These are phyloP conservation scores for Cinclus cinclus DNA, from an alignment of 2,113 vertebrate genomes.

Conservation along the genomic window DNA sequence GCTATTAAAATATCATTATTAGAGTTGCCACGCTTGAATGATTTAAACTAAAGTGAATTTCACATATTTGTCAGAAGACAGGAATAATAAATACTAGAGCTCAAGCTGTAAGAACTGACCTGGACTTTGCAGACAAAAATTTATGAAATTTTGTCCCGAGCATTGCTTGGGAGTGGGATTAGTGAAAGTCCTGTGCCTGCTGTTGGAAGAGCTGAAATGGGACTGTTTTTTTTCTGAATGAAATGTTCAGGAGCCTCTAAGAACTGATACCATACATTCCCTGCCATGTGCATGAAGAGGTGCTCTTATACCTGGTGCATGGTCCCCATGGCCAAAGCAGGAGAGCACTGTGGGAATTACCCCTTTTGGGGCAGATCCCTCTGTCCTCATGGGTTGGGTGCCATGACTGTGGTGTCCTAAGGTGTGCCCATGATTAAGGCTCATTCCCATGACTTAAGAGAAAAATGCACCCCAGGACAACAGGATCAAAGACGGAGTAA, in stretches of 20 bases:
- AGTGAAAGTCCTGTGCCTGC: not conserved
- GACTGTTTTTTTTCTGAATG: not conserved
- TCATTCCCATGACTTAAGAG: not conserved
- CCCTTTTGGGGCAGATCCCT: not conserved
- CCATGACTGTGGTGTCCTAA: accelerated
- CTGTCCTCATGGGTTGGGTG: not conserved
- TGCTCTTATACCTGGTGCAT: not conserved
- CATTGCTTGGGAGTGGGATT: not conserved
- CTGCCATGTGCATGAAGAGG: accelerated
- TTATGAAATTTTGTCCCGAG: not conserved
- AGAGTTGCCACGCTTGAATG: conserved; percentile 74
- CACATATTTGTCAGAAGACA: conserved; percentile 66
- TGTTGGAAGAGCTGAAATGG: not conserved
- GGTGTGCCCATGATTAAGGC: not conserved
- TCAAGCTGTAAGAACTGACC: conserved; percentile 40
- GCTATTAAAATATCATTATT: conserved; percentile 85
- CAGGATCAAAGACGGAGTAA: not conserved
- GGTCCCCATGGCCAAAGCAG: not conserved
- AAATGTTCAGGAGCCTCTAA: not conserved
- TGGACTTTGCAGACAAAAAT: conserved; percentile 1
- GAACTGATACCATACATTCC: accelerated
- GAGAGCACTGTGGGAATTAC: not conserved
- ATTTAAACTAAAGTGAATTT: conserved; percentile 73
- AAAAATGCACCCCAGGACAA: not conserved
- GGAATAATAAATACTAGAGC: conserved; percentile 70